Percentiles rank a stretch among this genome's conserved stretches.
These are phyloP conservation scores for Isoperla grammatica DNA, from an alignment of 2,888 invertebrate species.

Conservation along the genomic window DNA sequence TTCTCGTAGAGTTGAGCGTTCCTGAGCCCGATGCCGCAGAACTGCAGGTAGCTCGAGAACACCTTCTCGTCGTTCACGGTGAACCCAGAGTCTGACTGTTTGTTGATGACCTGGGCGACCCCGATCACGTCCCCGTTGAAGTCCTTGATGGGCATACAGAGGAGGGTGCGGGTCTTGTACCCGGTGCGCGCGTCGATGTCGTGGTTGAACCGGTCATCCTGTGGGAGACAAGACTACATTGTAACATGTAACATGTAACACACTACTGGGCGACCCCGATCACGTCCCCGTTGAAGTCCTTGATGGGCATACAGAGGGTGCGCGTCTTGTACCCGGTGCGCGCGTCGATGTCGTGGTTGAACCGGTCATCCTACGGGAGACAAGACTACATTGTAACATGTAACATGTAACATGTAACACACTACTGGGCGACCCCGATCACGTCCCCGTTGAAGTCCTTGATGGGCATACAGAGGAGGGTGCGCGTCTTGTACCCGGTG, in stretches of 20 bases:
- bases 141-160: constrained; percentile 96
- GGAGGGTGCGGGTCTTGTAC: constrained; percentile 83
- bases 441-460: constrained; percentile 92
- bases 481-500: constrained; percentile 89
- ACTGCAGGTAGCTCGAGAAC: constrained; percentile 88
- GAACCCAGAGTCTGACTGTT: constrained; percentile 77
- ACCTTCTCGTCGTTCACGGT: constrained; percentile 84
- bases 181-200: constrained; percentile 91
- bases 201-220: constrained; percentile 88
- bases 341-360: constrained; percentile 90
- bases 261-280: constrained; percentile 92
- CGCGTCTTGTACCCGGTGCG: constrained; percentile 90
- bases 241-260: no score
- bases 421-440: constrained; percentile 95
- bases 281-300: constrained; percentile 89
- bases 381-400: no score
- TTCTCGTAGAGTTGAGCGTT: constrained; percentile 96
- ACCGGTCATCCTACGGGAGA: constrained; percentile 77
- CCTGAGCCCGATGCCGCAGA: constrained; percentile 91
- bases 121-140: constrained; percentile 92
- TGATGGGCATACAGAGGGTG: constrained; percentile 93
- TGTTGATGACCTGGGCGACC: constrained; percentile 94
- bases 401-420: no score
- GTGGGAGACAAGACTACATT: constrained; percentile 36
- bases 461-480: constrained; percentile 92